These are phyloP conservation scores for Leptobrachium ailaonicum DNA, from an alignment of 2,113 vertebrate species.

Conservation along the genomic window DNA sequence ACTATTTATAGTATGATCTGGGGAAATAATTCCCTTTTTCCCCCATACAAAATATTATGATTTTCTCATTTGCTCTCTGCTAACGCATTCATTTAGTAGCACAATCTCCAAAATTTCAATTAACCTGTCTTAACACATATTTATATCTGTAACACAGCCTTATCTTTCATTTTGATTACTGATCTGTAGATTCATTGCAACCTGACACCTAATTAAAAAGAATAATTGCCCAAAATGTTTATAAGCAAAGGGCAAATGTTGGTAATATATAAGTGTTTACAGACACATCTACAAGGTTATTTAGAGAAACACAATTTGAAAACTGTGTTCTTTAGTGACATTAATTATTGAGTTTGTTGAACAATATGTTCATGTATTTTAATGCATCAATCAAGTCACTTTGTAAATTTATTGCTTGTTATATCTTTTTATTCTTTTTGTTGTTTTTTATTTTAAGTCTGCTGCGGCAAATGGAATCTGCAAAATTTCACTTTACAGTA, in stretches of 20 bases:
- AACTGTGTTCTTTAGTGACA: slow-evolving; percentile 3
- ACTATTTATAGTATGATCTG: too few relatives aligned
- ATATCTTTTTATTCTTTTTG: too few relatives aligned
- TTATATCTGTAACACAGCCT: slow-evolving; percentile 1
- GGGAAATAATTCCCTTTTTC: too few relatives aligned
- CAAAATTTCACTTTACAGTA: too few relatives aligned
- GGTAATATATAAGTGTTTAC: slow-evolving; percentile 7
- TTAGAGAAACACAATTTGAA: slow-evolving; percentile 15
- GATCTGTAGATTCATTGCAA: slow-evolving; percentile 17
- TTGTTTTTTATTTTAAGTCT: too few relatives aligned
- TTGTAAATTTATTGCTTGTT: too few relatives aligned
- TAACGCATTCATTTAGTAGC: too few relatives aligned
- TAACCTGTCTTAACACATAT: slow-evolving; percentile 4
- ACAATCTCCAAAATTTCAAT: not conserved
- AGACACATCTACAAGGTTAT: slow-evolving; percentile 30
- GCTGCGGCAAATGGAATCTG: too few relatives aligned
- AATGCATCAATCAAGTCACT: too few relatives aligned
- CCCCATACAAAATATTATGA: too few relatives aligned
- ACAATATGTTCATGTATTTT: not conserved
- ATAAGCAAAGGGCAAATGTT: slow-evolving; percentile 22
- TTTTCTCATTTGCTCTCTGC: too few relatives aligned
- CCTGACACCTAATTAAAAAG: slow-evolving; percentile 13
- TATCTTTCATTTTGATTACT: slow-evolving; percentile 14
- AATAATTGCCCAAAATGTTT: not conserved
- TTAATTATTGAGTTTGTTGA: slow-evolving; percentile 28